A percentile compares a stretch with the other conserved stretches of the same genome.
phyloP scores from a whole-genome alignment of 2,888 invertebrate genomes.

The Phymatocera aterrima region DNA sequence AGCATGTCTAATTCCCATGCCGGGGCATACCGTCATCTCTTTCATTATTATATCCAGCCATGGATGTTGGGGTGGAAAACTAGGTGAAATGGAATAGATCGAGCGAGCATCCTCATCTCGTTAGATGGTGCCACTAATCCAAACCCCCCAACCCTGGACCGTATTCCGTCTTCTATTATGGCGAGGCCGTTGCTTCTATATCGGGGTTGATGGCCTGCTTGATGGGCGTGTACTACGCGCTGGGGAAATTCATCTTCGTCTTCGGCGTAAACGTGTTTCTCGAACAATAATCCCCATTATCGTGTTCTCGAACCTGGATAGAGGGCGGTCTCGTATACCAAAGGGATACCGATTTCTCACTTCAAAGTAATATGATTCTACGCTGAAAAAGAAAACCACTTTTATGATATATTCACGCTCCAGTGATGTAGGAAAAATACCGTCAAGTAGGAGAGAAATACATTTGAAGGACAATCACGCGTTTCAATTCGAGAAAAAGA shows the following conservation, averaged over 20 bases:
- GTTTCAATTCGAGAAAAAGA: too few species aligned
- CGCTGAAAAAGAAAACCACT: slow-evolving; percentile 7
- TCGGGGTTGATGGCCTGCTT: slow-evolving; percentile 23
- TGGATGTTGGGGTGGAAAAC: not conserved
- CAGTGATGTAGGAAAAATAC: not conserved
- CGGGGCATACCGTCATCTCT: too few species aligned
- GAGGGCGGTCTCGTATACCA: not conserved
- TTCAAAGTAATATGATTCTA: slow-evolving; percentile 15
- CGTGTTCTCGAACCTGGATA: slow-evolving; percentile 7
- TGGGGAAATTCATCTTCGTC: slow-evolving; percentile 50
- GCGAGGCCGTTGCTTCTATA: slow-evolving; percentile 1
- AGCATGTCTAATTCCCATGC: too few species aligned
- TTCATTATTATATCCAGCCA: not conserved
- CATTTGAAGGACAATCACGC: too few species aligned
- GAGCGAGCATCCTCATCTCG: slow-evolving; percentile 4
- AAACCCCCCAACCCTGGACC: slow-evolving; percentile 1
- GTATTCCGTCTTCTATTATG: not conserved
- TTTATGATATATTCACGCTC: not conserved
- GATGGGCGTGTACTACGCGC: slow-evolving; percentile 16
- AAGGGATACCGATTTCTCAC: slow-evolving; percentile 15
- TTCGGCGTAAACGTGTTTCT: slow-evolving; percentile 51
- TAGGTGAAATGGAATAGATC: not conserved
- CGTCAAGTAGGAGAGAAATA: not conserved
- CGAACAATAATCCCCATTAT: slow-evolving; percentile 55
- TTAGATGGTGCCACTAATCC: slow-evolving; percentile 9